A percentile compares a stretch with the other conserved stretches of the same genome.
These are phyloP conservation scores for Paramacrobiotus metropolitanus DNA, from an alignment of 1,140 invertebrate genomes.

Conservation along the genomic window DNA sequence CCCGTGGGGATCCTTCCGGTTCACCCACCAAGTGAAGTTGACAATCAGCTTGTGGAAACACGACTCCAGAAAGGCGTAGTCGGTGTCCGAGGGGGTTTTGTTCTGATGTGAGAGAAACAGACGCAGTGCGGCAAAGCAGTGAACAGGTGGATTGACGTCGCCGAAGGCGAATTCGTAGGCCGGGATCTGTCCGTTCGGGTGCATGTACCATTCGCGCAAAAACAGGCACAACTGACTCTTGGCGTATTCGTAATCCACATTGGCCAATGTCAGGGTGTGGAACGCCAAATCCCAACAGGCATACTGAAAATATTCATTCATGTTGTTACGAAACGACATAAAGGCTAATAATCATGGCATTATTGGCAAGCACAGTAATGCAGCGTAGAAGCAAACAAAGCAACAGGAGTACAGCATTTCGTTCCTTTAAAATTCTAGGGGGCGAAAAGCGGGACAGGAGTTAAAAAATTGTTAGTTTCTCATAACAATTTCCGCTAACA, in stretches of 20 bases:
- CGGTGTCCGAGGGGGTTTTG: constrained; percentile 16
- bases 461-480: too few species aligned
- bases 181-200: constrained; percentile 26
- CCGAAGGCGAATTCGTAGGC: constrained; percentile 26
- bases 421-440: neutral
- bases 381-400: neutral
- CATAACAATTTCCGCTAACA: too few species aligned
- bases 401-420: constrained; percentile 2
- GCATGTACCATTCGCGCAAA: constrained; percentile 25
- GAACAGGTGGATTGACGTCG: constrained; percentile 26
- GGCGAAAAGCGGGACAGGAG: neutral
- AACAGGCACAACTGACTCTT: constrained; percentile 24
- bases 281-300: constrained; percentile 27
- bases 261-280: constrained; percentile 23
- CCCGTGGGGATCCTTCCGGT: constrained; percentile 22
- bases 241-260: constrained; percentile 23
- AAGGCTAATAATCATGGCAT: too few species aligned
- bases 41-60: constrained; percentile 24
- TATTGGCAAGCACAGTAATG: neutral
- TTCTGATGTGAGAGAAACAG: constrained; percentile 16
- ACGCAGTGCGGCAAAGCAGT: constrained; percentile 24
- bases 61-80: constrained; percentile 20
- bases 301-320: constrained; percentile 24
- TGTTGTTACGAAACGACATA: too few species aligned
- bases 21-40: constrained; percentile 28